Evolutionary conservation across 2,797 vertebrate species (phyloP), one percentile per base, ranked within the genome.

Genomic region (Urophycis tenuis): DNA sequence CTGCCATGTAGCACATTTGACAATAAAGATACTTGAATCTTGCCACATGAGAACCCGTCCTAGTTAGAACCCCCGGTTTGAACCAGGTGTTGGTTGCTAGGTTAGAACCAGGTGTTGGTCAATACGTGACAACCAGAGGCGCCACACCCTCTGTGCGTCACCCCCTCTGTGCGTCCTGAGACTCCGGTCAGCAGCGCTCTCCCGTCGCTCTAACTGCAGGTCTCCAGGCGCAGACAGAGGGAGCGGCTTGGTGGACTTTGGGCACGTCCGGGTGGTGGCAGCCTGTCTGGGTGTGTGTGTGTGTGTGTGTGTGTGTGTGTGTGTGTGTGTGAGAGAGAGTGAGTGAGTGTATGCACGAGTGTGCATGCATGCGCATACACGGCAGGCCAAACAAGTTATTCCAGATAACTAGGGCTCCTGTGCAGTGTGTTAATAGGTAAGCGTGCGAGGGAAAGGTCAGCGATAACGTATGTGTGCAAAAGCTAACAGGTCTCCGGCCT

Each of bases 361-460:
- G 53, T n/a, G 22, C 25, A 17, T 60, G 41, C 5, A 17, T 45
- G 15, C 12, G 41, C 14, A 17, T 1, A 3, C 69, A 19, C 17
- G 34, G 9, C 8, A 39, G 5, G 3, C 49, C 53, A 22, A 22
- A 67, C 83, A 83, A 84, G 85, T 88, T 80, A 32, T 77, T 86
- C 84, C 81, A 74, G 87, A 85, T 85, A 69, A 87, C 19, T 76
- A 81, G 74, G 77, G 73, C 78, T 78, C 5, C 30, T 72, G 85
- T 72, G 75, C 76, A 84, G 72, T 84, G 84, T 89, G 88, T 89
- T 85, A 89, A 84, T 79, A 85, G 81, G 83, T 79, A 72, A 85
- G 71, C 72, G 49, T 80, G 78, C 53, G 71, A 78, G 67, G 32
- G 39, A 76, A 71, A 34, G 3, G 39, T 73, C 75, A 36, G 81